Base-by-base conservation (phyloP, 2,888 invertebrate species). In the Sarcophaga carnaria region DNA sequence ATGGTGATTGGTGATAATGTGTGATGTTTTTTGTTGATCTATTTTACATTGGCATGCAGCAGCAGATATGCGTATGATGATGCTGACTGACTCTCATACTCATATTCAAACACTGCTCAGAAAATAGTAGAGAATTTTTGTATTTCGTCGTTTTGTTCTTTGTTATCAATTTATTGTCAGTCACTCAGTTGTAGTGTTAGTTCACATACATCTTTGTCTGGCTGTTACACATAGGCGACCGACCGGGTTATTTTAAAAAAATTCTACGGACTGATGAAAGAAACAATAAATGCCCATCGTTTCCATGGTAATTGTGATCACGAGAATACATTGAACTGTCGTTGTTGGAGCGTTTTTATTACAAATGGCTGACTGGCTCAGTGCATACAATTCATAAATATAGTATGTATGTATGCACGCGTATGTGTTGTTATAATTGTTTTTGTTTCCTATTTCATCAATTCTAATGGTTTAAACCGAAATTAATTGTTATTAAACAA, bases 291-390 rank as follows among this genome's bases (percentile, higher is more conserved):
- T 37, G 10, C 8, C 10, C 37, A 37, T 37, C 8, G 10, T 37
- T 37, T 10, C 37, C 37, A 37, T 0, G 10, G 37, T 37, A 37
- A 37, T 8, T 37, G 37, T 37, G 62, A 83, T 78, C 77, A 78
- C 66, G 62, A 83, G 69, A 83, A 75, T 83, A 75, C 79, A 75
- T 79, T 83, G 74, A 83, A 79, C 79, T 64, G 79, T 75, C 11
- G 14, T 14, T 6, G 59, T 59, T 59, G 76, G 54, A 77, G 45
- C 25, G 27, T 17, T 22, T 81, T 25, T 62, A 37, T 37, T 10
- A 2, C 10, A 37, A 37, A 37, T 37, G 37, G 10, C 37, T 37
- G 37, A 8, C 37, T 37, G 37, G 8, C 37, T 37, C 1, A 27
- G 37, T 37, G 37, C 37, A 6, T 6, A 37, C 14, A 66, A 45